Percentiles rank a stretch among this genome's conserved stretches.
Conservation (phyloP, 2,113 vertebrate species). For the Passer montanus region DNA sequence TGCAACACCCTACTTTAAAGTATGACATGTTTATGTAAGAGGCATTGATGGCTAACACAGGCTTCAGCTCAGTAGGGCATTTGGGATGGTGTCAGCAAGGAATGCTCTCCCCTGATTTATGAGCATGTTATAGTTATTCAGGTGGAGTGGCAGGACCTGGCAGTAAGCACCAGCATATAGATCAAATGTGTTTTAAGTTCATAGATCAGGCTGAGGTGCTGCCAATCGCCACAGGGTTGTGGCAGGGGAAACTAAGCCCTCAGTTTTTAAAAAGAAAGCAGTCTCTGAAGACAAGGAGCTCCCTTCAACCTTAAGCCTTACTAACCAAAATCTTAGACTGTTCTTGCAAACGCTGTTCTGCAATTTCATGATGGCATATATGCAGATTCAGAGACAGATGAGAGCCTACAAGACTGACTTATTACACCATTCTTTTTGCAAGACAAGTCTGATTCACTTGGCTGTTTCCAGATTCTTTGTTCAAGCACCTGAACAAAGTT, state of each 20-base stretch:
- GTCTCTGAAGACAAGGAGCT: neutral
- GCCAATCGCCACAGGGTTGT: neutral
- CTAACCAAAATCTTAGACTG: neutral
- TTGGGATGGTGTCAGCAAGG: constrained; percentile 65
- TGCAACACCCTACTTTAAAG: constrained; percentile 74
- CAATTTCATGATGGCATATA: neutral
- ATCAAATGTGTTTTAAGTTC: constrained; percentile 68
- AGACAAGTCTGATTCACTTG: neutral
- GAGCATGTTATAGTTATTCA: constrained; percentile 73
- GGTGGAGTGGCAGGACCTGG: constrained; percentile 66
- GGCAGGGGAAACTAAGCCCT: constrained; percentile 40
- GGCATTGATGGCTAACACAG: constrained; percentile 66
- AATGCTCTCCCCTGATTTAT: constrained; percentile 74
- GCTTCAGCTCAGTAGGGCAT: constrained; percentile 62
- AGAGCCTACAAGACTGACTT: neutral
- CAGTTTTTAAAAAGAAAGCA: constrained; percentile 49
- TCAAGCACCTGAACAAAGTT: neutral
- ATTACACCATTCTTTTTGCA: neutral
- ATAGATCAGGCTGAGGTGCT: constrained; percentile 58
- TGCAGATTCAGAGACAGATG: neutral
- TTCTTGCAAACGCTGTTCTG: neutral
- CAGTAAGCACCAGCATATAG: constrained; percentile 15
- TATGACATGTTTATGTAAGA: constrained; percentile 75
- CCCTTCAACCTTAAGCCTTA: neutral
- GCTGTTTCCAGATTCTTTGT: neutral